Base-by-base conservation (phyloP, 2,888 invertebrate genomes). In the Tryphoninae sp. region DNA sequence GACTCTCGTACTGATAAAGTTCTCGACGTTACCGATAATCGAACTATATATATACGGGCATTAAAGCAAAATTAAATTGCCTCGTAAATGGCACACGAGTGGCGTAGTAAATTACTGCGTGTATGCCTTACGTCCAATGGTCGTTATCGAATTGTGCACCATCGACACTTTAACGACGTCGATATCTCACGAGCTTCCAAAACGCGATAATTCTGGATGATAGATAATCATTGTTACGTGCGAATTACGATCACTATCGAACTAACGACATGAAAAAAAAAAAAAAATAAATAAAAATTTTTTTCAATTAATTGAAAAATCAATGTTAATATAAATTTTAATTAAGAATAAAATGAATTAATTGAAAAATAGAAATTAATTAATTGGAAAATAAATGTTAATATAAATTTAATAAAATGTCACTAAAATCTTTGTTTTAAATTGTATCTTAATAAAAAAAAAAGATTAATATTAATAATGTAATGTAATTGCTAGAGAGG, bases 61-160 rank as follows among this genome's bases (percentile, higher is more conserved):
- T 16, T n/a, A 11, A 49, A 1, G 53, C 9, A 11, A 71, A 72
- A 76, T 76, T 62, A 72, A 82, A 73, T 76, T 42, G 75, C 62
- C 76, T 82, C 82, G 82, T 82, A 82, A 82, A 82, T 76, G 68
- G 55, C 68, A 78, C 68, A 74, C 61, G 68, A 33, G 74, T 49
- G 58, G 64, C 62, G 79, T 69, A 72, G 79, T 82, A 79, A 82
- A 82, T 82, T 82, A 82, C 55, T 62, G 55, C 33, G 64, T 11
- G 11, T 26, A 9, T 76, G 69, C 64, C 22, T 49, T 11, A n/a
- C 40, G 13, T 76, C 62, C 64, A 69, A 77, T 68, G 55, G 72
- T 79, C 76, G 72, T 79, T 76, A 82, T 79, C 82, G 72, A 79
- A 82, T 82, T 82, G 75, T 73, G 62, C 53, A 58, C 61, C 33